Base-by-base conservation (phyloP, 2,797 vertebrate genomes). In the Phoxinus dragarum region DNA sequence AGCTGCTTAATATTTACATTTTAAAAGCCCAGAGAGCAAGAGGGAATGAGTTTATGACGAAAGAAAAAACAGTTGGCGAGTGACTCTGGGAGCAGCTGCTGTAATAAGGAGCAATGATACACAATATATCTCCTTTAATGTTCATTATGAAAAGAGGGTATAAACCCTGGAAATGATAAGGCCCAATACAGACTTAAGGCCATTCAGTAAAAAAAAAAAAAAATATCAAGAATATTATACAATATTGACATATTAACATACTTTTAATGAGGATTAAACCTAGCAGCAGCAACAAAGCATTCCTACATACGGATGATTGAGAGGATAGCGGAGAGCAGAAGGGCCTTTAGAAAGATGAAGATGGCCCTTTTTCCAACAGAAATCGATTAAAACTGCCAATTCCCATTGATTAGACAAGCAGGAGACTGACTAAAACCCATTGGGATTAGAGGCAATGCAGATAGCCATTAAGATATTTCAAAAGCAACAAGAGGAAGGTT, bases 341-440 rank as follows among this genome's bases (percentile, higher is more conserved):
- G 73, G 75, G 90, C 86, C 91, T 92, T 93, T 88, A 94, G 85
- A 82, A 76, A 88, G 88, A 93, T 92, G 86, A 93, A 89, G 78
- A 90, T 67, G 42, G 82, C 87, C 88, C 84, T 69, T 84, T 92
- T 95, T 95, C 92, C 91, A 93, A 94, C 92, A 92, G 91, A 94
- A 94, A 95, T 95, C 94, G 93, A 94, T 96, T 89, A 90, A 87
- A 92, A 69, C 92, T 93, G 94, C 88, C 94, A 92, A 95, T 95
- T 90, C 72, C 77, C 87, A 94, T 94, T 81, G 93, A 95, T 92
- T 90, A 72, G 88, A 87, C 86, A 31, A 88, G 90, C 82, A 81
- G 23, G 61, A 77, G 74, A 92, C 92, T 87, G 82, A 92, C 90
- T 79, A 36, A 61, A 84, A 86, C 36, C 86, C 69, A 89, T 89